Evolutionary conservation across 2,888 invertebrate species (phyloP), one percentile per base, ranked within the genome.

Genomic region (Dastarcus helophoroides): DNA sequence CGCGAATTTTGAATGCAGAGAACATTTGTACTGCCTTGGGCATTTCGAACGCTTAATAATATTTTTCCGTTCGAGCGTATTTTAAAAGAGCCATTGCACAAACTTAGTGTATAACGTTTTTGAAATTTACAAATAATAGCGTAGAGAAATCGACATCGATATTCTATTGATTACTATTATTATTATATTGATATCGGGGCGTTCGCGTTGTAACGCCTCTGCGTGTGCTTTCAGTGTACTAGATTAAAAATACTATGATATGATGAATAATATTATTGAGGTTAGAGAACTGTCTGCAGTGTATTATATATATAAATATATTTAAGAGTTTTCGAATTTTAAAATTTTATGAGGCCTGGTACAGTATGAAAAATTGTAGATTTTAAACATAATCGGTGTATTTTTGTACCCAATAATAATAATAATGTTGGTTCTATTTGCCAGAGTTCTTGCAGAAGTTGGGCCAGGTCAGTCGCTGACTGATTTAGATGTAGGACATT

Each of bases 331-430:
- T 62, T 60, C 58, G 59, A 60, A 58, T 60, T 60, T 61, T 55
- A 52, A 60, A 61, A 58, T 58, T 60, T 61, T 60, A 60, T 58
- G 56, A 61, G 56, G 59, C 60, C 59, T 60, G 60, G 55, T 56
- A 57, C 56, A 60, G 58, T 57, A 59, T 57, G 57, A 58, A 56
- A 49, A 46, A 39, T 44, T 52, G 52, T 53, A 51, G 52, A 55
- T 36, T 45, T n/a, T n/a, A n/a, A 51, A 52, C 54, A 60, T 56
- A 56, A 56, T 62, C 56, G 58, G 60, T 60, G 62, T 61, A 62
- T 62, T 61, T 62, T 62, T 62, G 60, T 62, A 61, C 59, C 60
- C 59, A 56, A 54, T 53, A n/a, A n/a, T n/a, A n/a, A n/a, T n/a
- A n/a, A n/a, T n/a, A n/a, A n/a, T n/a, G n/a, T n/a, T n/a, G n/a